Conservation (phyloP, 2,888 invertebrate genomes). For the Dione juno region DNA sequence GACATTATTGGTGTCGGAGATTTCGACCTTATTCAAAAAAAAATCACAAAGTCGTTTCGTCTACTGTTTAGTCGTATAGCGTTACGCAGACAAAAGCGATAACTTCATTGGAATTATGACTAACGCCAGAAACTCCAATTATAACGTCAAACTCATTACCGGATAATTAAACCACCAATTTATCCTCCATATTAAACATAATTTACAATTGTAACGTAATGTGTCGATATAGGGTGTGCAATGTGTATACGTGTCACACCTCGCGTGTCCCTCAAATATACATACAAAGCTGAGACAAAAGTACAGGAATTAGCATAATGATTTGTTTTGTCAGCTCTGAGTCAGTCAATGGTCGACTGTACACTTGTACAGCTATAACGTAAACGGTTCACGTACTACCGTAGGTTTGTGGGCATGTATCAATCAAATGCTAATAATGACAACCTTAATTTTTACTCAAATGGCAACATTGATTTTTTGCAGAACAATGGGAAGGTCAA, state of each 20-base stretch:
- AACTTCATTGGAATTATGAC: conserved; percentile 19
- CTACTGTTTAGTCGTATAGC: background rate
- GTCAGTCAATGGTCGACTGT: conserved; percentile 48
- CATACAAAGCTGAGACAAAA: conserved; percentile 61
- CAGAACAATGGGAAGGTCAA: conserved; percentile 4
- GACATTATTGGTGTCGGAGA: too few species aligned
- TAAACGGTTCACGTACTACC: conserved; percentile 55
- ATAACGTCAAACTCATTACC: conserved; percentile 27
- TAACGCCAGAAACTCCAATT: conserved; percentile 24
- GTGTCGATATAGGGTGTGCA: conserved; percentile 45
- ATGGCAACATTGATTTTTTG: background rate
- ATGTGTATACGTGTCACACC: conserved; percentile 63
- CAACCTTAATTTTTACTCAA: conserved; percentile 19
- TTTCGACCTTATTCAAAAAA: background rate
- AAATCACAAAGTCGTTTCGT: background rate
- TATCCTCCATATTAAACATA: conserved; percentile 24
- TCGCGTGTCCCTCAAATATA: conserved; percentile 61
- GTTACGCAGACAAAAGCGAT: conserved; percentile 15
- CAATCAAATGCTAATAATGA: conserved; percentile 28
- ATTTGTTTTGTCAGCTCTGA: conserved; percentile 62
- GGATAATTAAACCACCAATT: conserved; percentile 20
- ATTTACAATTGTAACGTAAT: conserved; percentile 2
- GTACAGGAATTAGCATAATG: conserved; percentile 62
- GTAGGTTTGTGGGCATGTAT: conserved; percentile 28
- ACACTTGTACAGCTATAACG: conserved; percentile 44